Evolutionary conservation across 2,113 vertebrate species (phyloP).

Genomic region (Deroptyus accipitrinus): DNA sequence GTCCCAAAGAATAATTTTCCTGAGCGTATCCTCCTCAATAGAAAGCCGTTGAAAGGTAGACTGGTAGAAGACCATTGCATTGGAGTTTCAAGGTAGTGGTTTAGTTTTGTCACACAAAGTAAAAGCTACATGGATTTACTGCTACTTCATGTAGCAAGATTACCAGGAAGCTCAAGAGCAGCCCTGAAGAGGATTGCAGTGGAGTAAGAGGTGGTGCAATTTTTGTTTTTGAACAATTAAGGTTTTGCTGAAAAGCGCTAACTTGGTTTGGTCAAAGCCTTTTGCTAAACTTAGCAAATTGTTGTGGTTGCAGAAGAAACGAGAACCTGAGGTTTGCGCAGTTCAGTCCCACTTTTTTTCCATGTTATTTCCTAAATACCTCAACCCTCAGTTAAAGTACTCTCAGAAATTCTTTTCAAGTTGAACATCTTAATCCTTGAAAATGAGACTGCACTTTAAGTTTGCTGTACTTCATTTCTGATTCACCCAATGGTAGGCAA

Average conservation of each 20-base stretch:
- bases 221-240: background rate
- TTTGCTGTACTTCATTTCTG: background rate
- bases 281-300: background rate
- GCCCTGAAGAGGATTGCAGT: background rate
- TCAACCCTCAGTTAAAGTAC: background rate
- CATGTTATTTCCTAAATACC: background rate
- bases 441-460: background rate
- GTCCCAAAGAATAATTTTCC: background rate
- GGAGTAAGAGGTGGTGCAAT: background rate
- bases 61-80: background rate
- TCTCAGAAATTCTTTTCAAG: background rate
- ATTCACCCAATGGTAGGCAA: background rate
- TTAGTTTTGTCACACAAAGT: background rate
- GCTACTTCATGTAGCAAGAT: background rate
- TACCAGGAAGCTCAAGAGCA: background rate
- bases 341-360: background rate
- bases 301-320: background rate
- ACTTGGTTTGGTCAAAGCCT: background rate
- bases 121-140: background rate
- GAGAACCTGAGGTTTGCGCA: background rate
- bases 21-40: background rate
- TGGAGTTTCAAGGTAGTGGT: background rate
- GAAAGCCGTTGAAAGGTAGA: slow-evolving; percentile 30
- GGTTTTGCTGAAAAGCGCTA: background rate
- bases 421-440: background rate